Percentiles rank a stretch among this genome's conserved stretches.
Conservation (phyloP, 2,113 vertebrate genomes). For the Axis porcinus region DNA sequence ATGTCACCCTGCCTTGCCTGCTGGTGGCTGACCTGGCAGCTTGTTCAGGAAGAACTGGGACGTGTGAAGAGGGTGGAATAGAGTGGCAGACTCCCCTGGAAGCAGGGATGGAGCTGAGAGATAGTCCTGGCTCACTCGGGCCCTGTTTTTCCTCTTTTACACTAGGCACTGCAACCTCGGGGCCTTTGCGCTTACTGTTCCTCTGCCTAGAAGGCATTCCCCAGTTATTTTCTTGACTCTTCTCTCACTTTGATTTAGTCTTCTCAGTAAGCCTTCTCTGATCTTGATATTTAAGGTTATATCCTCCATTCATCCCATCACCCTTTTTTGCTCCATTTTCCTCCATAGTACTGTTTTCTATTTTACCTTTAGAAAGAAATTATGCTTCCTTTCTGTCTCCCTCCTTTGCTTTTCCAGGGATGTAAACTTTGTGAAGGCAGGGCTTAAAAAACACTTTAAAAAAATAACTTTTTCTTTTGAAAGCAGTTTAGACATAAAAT, state of each 20-base stretch:
- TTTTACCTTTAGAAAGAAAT: neutral
- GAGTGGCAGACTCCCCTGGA: neutral
- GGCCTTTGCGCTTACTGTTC: neutral
- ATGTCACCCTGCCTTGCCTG: neutral
- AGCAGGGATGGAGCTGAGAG: neutral
- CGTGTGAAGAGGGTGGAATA: neutral
- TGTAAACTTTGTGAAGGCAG: neutral
- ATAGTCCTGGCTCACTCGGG: neutral
- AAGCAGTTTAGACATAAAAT: neutral
- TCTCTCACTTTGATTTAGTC: neutral
- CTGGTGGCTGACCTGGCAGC: neutral
- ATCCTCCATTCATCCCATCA: too few species aligned
- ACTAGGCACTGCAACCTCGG: neutral
- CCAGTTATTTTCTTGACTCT: neutral
- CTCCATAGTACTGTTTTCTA: neutral
- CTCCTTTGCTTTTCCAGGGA: neutral
- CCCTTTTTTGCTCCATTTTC: neutral
- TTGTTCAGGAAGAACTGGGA: neutral
- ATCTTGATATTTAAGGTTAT: neutral
- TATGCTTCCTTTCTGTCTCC: neutral
- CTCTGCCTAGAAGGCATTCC: neutral
- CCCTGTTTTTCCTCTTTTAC: neutral
- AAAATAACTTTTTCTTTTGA: neutral
- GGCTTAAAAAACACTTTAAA: neutral
- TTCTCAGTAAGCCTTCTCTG: neutral